Evolutionary conservation across 2,888 invertebrate species (phyloP), one percentile per base, ranked within the genome.

Genomic region (Drosophila phalerata): DNA sequence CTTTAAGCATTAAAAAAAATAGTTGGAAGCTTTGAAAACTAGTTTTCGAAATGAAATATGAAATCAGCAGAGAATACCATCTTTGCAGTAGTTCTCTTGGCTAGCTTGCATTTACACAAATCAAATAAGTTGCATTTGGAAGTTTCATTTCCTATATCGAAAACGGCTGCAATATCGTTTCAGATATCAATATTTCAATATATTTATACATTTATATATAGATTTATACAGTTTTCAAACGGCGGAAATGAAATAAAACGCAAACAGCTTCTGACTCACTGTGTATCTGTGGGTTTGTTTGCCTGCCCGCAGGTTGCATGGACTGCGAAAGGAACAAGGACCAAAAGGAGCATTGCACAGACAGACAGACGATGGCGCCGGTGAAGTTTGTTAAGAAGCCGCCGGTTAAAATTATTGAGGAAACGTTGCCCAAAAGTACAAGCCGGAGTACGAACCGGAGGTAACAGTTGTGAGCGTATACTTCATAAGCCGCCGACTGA

Each of bases 341-440:
- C n/a, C 22, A 5, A 17, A 9, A n/a, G 38, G 30, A 43, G 34
- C 22, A 42, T 37, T 38, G 63, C 48, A 55, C 17, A 25, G 22
- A 42, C 13, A 60, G 32, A 34, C 10, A 48, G 69, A 51, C 30
- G 34, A 53, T 42, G 76, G 52, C 49, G 62, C 62, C 72, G 77
- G 53, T 53, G 69, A 75, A 77, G 62, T 82, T 82, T 77, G 55
- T 73, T 76, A 60, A 73, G 69, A 71, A 73, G 85, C 81, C 80
- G 70, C 40, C 73, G 73, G 71, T 28, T 43, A 51, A 85, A 79
- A 79, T 79, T 79, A 82, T 77, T 69, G 65, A 64, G 71, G 57
- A 77, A 74, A 57, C 77, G 67, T 47, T 70, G 63, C 53, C 57
- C 49, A 55, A 72, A 76, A 56, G 15, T 38, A 17, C 47, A 42